Conservation (phyloP, 2,113 vertebrate genomes). For the Myotis davidii region DNA sequence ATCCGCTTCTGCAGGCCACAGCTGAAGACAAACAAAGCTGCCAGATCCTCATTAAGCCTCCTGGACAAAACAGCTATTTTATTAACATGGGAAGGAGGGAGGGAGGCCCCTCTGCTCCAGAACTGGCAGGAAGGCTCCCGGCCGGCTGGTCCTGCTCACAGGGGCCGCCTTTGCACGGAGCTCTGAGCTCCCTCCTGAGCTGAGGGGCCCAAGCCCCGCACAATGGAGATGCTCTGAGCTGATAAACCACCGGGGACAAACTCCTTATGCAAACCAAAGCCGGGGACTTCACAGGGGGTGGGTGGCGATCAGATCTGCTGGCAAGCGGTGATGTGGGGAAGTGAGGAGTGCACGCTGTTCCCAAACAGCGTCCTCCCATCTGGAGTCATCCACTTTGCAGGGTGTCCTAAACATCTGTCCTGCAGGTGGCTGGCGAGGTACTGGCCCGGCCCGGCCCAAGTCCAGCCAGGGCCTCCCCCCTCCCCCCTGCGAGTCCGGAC, state of each 20-base stretch:
- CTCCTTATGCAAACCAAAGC: slow-evolving; percentile 16
- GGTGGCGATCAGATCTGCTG: not conserved
- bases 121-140: not conserved
- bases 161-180: not conserved
- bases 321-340: not conserved
- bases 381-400: slow-evolving; percentile 35
- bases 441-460: not conserved
- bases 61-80: not conserved
- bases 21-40: not conserved
- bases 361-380: not conserved
- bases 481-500: not conserved
- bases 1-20: not conserved
- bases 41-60: slow-evolving; percentile 4
- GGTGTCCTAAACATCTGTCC: not conserved
- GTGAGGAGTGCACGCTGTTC: not conserved
- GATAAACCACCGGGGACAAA: not conserved
- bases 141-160: not conserved
- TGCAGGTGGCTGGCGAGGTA: not conserved
- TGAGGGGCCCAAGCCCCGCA: not conserved
- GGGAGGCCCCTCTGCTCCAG: not conserved
- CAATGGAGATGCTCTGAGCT: rapidly evolving
- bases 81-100: not conserved
- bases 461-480: too few relatives aligned
- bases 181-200: not conserved
- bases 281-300: rapidly evolving